Base-by-base conservation (phyloP, 2,888 invertebrate species). In the Beris chalybata region DNA sequence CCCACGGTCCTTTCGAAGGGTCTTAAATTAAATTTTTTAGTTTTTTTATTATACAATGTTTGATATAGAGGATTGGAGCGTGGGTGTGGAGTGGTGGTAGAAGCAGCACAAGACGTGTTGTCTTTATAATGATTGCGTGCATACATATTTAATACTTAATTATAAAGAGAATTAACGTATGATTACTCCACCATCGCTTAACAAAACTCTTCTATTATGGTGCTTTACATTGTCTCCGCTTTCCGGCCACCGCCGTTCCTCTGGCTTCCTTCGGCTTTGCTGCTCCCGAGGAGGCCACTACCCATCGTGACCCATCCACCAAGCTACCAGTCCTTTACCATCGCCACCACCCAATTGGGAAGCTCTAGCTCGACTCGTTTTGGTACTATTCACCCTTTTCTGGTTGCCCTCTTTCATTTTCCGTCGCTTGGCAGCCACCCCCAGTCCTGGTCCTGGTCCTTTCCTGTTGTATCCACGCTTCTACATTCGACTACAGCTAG, bases 141-240 rank as follows among this genome's bases (percentile, higher is more conserved):
- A 71, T 71, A 56, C 63, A 71, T 71, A 69, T 69, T 70, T 71
- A 66, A 71, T 70, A 69, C 65, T 66, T 71, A 71, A 71, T 71
- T 71, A 70, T 71, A 66, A 70, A 67, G 67, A 59, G 67, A 71
- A 70, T 71, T 70, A 71, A 71, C 69, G 70, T 70, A 66, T 68
- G 68, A 68, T 68, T 66, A 69, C 67, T 56, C 61, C 65, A 69
- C 64, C 67, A 67, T 65, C 66, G 59, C 65, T 69, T 67, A 69
- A 67, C 64, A 65, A 59, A 65, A 67, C 65, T 69, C 66, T 61
- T 66, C 69, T 65, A 67, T 67, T 69, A 69, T 65, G 48, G 45
- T 65, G 66, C 58, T 43, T 66, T 69, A 66, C 66, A 68, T 65
- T 68, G 65, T 68, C 57, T 68, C 68, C 68, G 38, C 22, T 64